Percentiles rank a stretch among this genome's conserved stretches.
These are phyloP conservation scores for Drosophila paulistorum DNA, from an alignment of 1,140 invertebrate species.

Conservation along the genomic window DNA sequence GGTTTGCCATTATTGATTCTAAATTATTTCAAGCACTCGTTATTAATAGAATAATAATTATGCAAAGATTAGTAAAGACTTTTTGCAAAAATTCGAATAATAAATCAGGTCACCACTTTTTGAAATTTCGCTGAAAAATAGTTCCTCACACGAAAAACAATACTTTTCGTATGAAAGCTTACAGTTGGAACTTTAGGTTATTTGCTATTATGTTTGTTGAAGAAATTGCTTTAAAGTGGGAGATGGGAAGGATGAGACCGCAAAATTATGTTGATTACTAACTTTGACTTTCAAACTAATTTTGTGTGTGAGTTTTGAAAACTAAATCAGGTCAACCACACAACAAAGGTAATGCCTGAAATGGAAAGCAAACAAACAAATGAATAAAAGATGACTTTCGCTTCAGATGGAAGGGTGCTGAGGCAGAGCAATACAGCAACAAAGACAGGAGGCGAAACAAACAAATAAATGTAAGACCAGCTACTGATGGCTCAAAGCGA, in stretches of 20 bases:
- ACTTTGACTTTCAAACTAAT: slow-evolving; percentile 53
- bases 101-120: no score
- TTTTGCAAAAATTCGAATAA: no score
- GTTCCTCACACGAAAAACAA: neutral
- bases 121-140: neutral
- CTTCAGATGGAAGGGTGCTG: slow-evolving; percentile 46
- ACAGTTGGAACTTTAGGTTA: slow-evolving; percentile 13
- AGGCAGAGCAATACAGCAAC: slow-evolving; percentile 53
- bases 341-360: slow-evolving; percentile 56
- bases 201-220: slow-evolving; percentile 18
- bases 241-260: slow-evolving; percentile 49
- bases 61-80: no score
- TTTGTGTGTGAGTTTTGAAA: slow-evolving; percentile 46
- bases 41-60: no score
- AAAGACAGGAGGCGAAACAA: slow-evolving; percentile 17
- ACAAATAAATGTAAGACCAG: slow-evolving; percentile 5
- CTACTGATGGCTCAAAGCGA: slow-evolving; percentile 1
- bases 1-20: no score
- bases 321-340: slow-evolving; percentile 63
- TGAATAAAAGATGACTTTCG: slow-evolving; percentile 59
- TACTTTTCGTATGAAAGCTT: neutral
- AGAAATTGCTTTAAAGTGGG: slow-evolving; percentile 35
- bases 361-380: slow-evolving; percentile 60
- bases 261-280: slow-evolving; percentile 50
- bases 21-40: no score